These are phyloP conservation scores for Apis laboriosa DNA, from an alignment of 1,140 invertebrate genomes.

Conservation along the genomic window DNA sequence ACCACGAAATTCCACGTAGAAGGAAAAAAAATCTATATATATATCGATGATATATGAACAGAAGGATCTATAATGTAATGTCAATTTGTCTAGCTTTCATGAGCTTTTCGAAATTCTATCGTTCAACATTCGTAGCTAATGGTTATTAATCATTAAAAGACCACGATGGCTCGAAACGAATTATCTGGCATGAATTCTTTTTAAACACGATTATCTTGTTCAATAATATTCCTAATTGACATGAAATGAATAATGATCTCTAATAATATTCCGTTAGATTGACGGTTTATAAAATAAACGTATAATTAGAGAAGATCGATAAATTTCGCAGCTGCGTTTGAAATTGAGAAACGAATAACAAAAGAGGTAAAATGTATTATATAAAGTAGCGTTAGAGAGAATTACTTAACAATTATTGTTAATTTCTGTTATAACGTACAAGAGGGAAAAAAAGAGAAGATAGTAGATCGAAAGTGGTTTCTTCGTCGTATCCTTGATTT, in stretches of 20 bases:
- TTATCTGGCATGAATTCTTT: neutral
- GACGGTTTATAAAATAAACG: neutral
- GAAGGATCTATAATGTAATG: neutral
- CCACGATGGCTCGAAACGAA: neutral
- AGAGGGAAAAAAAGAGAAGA: neutral
- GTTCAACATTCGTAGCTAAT: neutral
- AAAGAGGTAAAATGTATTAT: neutral
- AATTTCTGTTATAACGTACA: neutral
- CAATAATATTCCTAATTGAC: constrained; percentile 6
- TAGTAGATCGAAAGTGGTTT: constrained; percentile 6
- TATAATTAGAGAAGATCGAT: constrained; percentile 33
- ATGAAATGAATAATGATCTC: neutral
- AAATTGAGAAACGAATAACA: neutral
- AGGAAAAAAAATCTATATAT: neutral
- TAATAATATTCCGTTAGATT: neutral
- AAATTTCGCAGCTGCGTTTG: neutral
- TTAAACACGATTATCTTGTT: neutral
- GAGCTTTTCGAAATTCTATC: neutral
- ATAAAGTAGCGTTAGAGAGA: constrained; percentile 17
- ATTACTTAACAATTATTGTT: constrained; percentile 35
- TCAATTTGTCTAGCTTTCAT: constrained; percentile 17
- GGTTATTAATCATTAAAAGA: constrained; percentile 23
- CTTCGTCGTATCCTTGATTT: neutral
- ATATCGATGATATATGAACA: neutral
- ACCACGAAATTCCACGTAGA: neutral